Evolutionary conservation across 2,797 vertebrate genomes (phyloP), one percentile per base, ranked within the genome.

Genomic region (Pyrrhura leucotis): DNA sequence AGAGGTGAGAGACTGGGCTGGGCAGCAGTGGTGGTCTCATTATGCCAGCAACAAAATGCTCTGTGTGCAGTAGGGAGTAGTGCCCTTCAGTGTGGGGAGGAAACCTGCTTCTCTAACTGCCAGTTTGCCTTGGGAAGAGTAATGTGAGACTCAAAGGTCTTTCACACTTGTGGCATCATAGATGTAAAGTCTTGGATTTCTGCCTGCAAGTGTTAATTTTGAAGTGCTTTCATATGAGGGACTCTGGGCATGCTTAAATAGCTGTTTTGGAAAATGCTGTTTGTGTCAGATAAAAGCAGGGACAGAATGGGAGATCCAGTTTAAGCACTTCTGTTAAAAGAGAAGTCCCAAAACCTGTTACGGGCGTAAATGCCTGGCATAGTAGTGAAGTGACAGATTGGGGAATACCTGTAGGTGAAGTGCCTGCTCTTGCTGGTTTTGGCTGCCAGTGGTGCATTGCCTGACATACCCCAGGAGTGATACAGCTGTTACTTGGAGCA

Each of bases 1-100:
- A 61, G 99, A 99, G 99, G 99, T 99, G 78, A 96, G 78, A 96
- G 98, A 40, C 85, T 26, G 85, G 45, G 25, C 40, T 35, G 6
- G 48, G 14, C 28, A 22, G 31, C 12, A 4, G 17, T 15, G n/a
- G 31, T 39, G 11, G 2, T 31, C n/a, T 53, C 33, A 1, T 17
- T 47, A 9, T 9, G 37, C 13, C 37, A 25, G 33, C 63, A 58
- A 16, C 44, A 76, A 2, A 53, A 62, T 50, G 29, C 28, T 51
- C 22, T 35, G 19, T 42, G 44, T 53, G 48, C 48, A 10, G 31
- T 5, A 12, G 22, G 10, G 48, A 50, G 18, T 3, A 2, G 29
- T 2, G 7, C 42, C 9, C 12, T 35, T n/a, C 25, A 5, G 37
- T 19, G 13, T 40, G 37, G 76, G 65, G 28, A 48, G 51, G 12